Evolutionary conservation across 64 coral and sea anemone genomes (phyloP).

Genomic region (Dendronephthya gigantea): DNA sequence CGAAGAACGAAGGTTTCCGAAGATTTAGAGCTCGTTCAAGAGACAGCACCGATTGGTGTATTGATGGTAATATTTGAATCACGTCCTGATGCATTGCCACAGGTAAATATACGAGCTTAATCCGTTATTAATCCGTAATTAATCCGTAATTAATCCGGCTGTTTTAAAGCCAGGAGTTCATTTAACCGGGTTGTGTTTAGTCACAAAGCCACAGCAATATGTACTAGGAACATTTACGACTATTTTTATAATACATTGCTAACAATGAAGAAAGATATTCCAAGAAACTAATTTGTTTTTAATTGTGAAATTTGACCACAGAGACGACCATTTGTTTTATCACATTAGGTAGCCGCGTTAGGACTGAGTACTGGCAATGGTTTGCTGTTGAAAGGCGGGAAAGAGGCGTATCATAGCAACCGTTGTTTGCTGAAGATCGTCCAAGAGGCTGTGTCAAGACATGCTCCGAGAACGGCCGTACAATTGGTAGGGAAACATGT

Average conservation of each 20-base stretch:
- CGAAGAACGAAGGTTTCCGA: constrained; percentile 57
- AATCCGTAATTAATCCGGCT: no score
- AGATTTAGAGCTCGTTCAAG: constrained; percentile 61
- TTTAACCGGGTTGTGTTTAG: no score
- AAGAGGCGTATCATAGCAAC: constrained; percentile 95
- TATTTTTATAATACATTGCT: no score
- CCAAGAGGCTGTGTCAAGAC: constrained; percentile 67
- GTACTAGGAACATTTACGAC: no score
- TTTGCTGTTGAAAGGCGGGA: constrained; percentile 77
- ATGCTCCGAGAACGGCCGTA: constrained; percentile 51
- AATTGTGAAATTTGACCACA: no score
- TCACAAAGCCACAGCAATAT: no score
- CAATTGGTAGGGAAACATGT: constrained; percentile 58
- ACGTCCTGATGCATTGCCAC: constrained; percentile 79
- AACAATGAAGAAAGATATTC: no score
- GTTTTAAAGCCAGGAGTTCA: no score
- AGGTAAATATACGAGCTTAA: constrained; percentile 32
- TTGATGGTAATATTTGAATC: constrained; percentile 95
- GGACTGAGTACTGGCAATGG: constrained; percentile 81
- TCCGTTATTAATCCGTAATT: no score
- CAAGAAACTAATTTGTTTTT: no score
- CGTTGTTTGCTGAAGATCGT: constrained; percentile 75
- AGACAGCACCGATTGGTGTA: constrained; percentile 95
- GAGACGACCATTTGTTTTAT: not conserved
- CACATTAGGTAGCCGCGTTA: constrained; percentile 65